phyloP scores from a whole-genome alignment of 2,797 vertebrate species.

The Paedocypris micromegethes region DNA sequence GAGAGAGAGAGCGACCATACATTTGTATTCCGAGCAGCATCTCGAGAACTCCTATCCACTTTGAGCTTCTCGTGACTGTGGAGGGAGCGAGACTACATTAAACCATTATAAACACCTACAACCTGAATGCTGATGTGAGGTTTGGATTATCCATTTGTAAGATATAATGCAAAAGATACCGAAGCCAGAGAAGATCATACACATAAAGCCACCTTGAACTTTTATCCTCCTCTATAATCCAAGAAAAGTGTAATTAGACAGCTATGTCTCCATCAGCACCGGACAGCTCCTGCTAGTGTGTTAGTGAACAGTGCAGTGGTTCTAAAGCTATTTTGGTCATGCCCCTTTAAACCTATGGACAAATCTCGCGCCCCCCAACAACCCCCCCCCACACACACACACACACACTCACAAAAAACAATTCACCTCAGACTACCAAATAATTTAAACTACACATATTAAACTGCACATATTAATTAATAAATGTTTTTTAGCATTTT shows the following conservation, averaged over 20 bases:
- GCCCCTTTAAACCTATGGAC: too few relatives aligned
- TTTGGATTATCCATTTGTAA: constrained; percentile 24
- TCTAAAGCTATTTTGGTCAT: too few relatives aligned
- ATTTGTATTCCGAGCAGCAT: constrained; percentile 38
- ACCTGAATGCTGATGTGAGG: constrained; percentile 34
- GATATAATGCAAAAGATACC: constrained; percentile 4
- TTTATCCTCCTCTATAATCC: constrained; percentile 21
- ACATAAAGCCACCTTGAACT: constrained; percentile 10
- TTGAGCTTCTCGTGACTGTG: constrained; percentile 26
- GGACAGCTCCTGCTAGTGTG: background rate
- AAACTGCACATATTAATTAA: too few relatives aligned
- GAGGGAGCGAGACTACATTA: constrained; percentile 13
- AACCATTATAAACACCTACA: constrained; percentile 18
- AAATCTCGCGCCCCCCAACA: too few relatives aligned
- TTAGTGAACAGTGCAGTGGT: too few relatives aligned
- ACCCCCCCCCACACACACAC: too few relatives aligned
- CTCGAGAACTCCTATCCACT: constrained; percentile 27
- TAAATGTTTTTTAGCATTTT: too few relatives aligned
- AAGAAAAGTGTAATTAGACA: constrained; percentile 18
- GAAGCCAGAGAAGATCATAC: constrained; percentile 24
- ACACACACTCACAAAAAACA: too few relatives aligned
- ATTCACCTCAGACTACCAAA: too few relatives aligned
- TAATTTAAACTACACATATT: too few relatives aligned
- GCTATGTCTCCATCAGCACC: background rate
- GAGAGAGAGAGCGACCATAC: background rate